Evolutionary conservation across 1,140 invertebrate species (phyloP), one percentile per base, ranked within the genome.

Genomic region (Alviniconcha marisindica): DNA sequence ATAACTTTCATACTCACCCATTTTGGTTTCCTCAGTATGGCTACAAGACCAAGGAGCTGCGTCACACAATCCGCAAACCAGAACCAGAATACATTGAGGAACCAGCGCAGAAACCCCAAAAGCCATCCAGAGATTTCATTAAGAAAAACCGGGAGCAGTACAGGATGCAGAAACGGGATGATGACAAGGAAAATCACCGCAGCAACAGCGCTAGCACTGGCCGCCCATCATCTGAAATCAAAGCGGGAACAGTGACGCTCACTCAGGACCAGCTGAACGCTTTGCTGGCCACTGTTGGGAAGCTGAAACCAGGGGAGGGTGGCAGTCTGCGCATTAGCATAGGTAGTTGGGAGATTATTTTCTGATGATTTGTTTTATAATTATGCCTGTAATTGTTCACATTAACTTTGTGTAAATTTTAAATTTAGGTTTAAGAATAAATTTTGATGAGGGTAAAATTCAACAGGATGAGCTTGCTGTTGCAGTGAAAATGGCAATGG

Each of bases 211-310:
- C 2, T 31, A 44, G 36, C 18, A 31, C 69, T 12, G 42, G 73
- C 44, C 33, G 40, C 14, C 56, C 60, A 2, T 69, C 78, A 12
- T 66, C 66, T 1, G 28, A 80, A 10, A 85, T 82, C 42, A 80
- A 81, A 31, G 71, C 83, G 69, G 85, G 84, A 18, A 88, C 87
- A n/a, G 90, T 91, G 44, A 92, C 91, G 33, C 81, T 92, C n/a
- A 92, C 91, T 5, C 91, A 92, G 71, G 90, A 90, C 14, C 91
- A 92, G 74, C 84, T 92, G 18, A 89, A 90, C 79, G 88, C 91
- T n/a, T 90, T 92, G n/a, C 79, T 92, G 38, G 83, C 83, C 18
- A 90, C 91, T 54, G 87, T 92, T 10, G 89, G 90, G 21, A 91
- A 91, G 85, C 83, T 90, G 48, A 87, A 87, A 24, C 77, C 86